These are phyloP conservation scores for Cotesia congregata DNA, from an alignment of 2,888 invertebrate species.

Conservation along the genomic window DNA sequence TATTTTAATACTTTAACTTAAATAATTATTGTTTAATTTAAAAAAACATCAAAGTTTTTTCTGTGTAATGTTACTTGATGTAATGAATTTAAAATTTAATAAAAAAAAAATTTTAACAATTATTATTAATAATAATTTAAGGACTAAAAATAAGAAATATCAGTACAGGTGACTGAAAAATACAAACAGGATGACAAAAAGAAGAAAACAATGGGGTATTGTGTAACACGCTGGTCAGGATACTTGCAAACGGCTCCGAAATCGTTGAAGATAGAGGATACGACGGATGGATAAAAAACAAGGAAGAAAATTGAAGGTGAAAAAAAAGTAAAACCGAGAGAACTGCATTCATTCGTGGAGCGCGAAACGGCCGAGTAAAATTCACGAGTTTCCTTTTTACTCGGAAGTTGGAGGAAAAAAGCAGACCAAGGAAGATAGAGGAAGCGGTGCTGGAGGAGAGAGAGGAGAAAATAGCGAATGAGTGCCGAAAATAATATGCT, in stretches of 20 bases:
- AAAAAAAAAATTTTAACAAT: background rate
- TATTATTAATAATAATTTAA: background rate
- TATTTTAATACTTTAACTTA: no score
- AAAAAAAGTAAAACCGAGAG: slow-evolving; percentile 36
- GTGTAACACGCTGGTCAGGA: slow-evolving; percentile 37
- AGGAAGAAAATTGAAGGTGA: slow-evolving; percentile 41
- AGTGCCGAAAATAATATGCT: slow-evolving; percentile 65
- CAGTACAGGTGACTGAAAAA: slow-evolving; percentile 7
- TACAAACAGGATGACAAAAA: background rate
- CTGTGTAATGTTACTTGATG: background rate
- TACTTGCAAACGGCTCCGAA: slow-evolving; percentile 38
- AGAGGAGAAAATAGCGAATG: slow-evolving; percentile 59
- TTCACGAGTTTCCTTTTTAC: slow-evolving; percentile 30
- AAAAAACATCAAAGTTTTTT: no score
- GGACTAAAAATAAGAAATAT: background rate
- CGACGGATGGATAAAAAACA: slow-evolving; percentile 17
- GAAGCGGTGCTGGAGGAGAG: slow-evolving; percentile 36
- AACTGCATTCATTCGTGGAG: slow-evolving; percentile 40
- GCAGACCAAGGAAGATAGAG: slow-evolving; percentile 3
- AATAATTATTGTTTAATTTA: no score
- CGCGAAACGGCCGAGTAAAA: slow-evolving; percentile 50
- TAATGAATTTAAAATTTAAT: background rate
- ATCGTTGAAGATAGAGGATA: slow-evolving; percentile 22
- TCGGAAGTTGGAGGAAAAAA: background rate
- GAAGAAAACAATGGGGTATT: slow-evolving; percentile 32